Conservation (phyloP, 2,888 invertebrate genomes). For the Lochmaea crataegi region DNA sequence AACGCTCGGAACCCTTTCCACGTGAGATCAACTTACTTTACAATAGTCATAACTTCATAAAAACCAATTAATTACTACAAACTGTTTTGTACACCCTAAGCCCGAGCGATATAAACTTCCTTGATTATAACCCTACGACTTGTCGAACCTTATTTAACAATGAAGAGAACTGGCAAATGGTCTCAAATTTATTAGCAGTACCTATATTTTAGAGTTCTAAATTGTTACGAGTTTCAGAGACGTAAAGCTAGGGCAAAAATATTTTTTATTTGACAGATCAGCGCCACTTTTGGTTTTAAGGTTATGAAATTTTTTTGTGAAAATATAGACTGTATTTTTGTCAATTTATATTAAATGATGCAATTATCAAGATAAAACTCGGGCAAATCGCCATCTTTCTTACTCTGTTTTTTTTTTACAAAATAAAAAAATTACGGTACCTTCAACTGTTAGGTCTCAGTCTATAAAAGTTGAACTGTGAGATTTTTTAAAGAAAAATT, state of each 20-base stretch:
- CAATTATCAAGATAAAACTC: too few relatives aligned
- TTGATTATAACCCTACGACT: conserved; percentile 28
- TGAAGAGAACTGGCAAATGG: conserved; percentile 23
- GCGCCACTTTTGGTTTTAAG: too few relatives aligned
- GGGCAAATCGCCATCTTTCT: too few relatives aligned
- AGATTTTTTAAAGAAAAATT: too few relatives aligned
- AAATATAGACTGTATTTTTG: too few relatives aligned
- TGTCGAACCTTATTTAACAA: conserved; percentile 28
- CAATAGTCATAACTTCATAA: conserved; percentile 5
- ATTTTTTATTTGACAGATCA: too few relatives aligned
- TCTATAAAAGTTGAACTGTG: too few relatives aligned
- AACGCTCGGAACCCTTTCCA: not conserved
- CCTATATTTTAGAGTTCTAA: conserved; percentile 16
- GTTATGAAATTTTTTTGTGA: too few relatives aligned
- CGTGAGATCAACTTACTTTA: not conserved
- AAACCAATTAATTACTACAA: conserved; percentile 27
- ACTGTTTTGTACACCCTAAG: conserved; percentile 27
- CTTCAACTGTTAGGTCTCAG: too few relatives aligned
- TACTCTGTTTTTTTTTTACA: too few relatives aligned
- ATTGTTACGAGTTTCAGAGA: not conserved
- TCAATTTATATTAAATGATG: too few relatives aligned
- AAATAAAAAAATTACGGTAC: too few relatives aligned
- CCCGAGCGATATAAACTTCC: conserved; percentile 26
- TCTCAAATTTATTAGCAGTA: conserved; percentile 22
- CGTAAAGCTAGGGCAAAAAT: not conserved